Evolutionary conservation across 2,113 vertebrate genomes (phyloP).

Genomic region (Rhinichthys klamathensis): DNA sequence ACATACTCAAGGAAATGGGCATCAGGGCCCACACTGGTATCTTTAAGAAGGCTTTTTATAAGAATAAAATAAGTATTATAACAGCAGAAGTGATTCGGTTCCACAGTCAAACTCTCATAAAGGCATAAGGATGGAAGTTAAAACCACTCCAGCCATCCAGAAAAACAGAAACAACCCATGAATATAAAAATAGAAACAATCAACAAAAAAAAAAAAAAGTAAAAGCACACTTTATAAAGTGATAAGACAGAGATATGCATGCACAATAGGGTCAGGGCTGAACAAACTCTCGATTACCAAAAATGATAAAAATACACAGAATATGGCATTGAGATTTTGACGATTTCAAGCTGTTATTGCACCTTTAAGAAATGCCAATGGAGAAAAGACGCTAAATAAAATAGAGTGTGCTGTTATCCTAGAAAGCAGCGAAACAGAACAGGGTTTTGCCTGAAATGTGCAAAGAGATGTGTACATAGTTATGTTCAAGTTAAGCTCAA

Average conservation of each 20-base stretch:
- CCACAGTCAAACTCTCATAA: constrained; percentile 14
- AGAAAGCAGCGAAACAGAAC: constrained; percentile 13
- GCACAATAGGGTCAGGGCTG: background rate
- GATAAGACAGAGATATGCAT: background rate
- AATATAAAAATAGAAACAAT: constrained; percentile 24
- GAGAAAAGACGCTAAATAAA: background rate
- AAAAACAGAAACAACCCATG: constrained; percentile 2
- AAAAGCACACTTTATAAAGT: background rate
- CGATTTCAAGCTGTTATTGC: constrained; percentile 21
- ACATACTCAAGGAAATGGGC: background rate
- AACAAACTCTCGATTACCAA: background rate
- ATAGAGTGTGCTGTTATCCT: background rate
- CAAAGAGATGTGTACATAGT: background rate
- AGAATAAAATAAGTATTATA: constrained; percentile 2
- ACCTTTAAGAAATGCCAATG: constrained; percentile 1
- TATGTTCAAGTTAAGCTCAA: constrained; percentile 18
- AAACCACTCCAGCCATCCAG: constrained; percentile 7
- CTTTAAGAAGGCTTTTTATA: background rate
- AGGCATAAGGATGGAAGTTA: background rate
- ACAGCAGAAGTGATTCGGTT: background rate
- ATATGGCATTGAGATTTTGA: constrained; percentile 11
- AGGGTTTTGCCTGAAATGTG: constrained; percentile 4
- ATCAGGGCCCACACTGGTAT: background rate
- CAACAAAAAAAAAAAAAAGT: background rate
- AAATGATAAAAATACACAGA: constrained; percentile 3